Evolutionary conservation across 1,140 invertebrate species (phyloP).

Genomic region (Bathynomus jamesi): DNA sequence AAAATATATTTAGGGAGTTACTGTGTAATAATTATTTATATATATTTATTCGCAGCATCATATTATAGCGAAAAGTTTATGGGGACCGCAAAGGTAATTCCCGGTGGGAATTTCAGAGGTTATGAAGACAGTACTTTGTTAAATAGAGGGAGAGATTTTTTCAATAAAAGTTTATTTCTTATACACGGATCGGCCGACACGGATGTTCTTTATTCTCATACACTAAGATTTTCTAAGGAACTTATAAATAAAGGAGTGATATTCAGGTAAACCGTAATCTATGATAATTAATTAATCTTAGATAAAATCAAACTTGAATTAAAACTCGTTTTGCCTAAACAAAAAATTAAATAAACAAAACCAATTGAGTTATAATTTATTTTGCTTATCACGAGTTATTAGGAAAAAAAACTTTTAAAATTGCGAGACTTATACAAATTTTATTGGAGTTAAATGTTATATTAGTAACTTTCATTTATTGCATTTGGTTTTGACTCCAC

Average conservation of each 20-base stretch:
- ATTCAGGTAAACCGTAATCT: conserved; percentile 27
- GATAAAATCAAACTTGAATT: no score
- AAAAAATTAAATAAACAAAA: no score
- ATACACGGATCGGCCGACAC: conserved; percentile 84
- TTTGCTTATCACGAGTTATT: no score
- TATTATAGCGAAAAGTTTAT: conserved; percentile 84
- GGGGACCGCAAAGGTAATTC: conserved; percentile 58
- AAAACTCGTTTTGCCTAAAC: no score
- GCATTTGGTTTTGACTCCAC: no score
- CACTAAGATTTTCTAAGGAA: conserved; percentile 59
- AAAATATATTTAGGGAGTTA: no score
- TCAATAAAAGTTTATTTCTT: conserved; percentile 73
- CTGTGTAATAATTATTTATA: background rate
- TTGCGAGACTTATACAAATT: no score
- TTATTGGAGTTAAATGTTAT: no score
- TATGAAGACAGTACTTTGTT: conserved; percentile 81
- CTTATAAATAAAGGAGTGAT: conserved; percentile 27
- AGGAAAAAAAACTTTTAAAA: no score
- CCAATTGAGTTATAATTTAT: no score
- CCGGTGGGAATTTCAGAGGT: conserved; percentile 80
- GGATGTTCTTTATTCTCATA: conserved; percentile 87
- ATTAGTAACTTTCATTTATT: no score
- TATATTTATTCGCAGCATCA: conserved; percentile 42
- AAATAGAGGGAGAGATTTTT: conserved; percentile 62
- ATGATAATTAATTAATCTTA: no score